Evolutionary conservation across 2,888 invertebrate genomes (phyloP).

Genomic region (Amiota minor): DNA sequence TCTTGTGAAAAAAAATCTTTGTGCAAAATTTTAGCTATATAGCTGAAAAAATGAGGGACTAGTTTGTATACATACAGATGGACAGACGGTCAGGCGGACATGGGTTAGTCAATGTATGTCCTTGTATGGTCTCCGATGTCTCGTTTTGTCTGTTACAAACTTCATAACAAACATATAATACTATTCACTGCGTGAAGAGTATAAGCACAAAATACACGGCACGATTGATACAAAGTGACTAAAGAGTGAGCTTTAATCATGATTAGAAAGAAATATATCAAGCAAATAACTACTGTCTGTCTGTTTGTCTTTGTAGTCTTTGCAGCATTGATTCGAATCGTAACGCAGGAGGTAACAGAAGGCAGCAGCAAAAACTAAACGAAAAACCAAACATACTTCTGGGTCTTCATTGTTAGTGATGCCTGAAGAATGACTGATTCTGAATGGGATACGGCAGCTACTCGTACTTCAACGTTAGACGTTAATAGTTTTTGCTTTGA

Average conservation of each 20-base stretch:
- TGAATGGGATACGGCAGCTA: conserved; percentile 43
- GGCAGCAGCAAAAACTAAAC: too few species aligned
- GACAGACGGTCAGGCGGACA: too few species aligned
- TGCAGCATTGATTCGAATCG: not conserved
- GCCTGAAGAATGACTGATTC: too few species aligned
- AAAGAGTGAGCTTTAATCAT: conserved; percentile 45
- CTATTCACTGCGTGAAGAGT: too few species aligned
- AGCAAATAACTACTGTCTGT: conserved; percentile 12
- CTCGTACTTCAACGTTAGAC: not conserved
- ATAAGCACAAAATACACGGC: not conserved
- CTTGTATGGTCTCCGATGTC: too few species aligned
- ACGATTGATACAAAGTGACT: conserved; percentile 18
- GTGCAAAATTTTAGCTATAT: too few species aligned
- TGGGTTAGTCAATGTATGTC: too few species aligned
- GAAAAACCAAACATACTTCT: conserved; percentile 53
- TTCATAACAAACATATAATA: too few species aligned
- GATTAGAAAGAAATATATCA: conserved; percentile 64
- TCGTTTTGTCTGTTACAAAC: too few species aligned
- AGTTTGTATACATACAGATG: too few species aligned
- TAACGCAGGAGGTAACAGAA: conserved; percentile 23
- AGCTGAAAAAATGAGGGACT: too few species aligned
- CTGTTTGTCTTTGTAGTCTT: not conserved
- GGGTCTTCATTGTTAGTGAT: conserved; percentile 52
- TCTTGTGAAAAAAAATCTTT: too few species aligned
- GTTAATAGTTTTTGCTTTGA: conserved; percentile 35